Percentiles rank a stretch among this genome's conserved stretches.
Evolutionary conservation across 2,113 vertebrate genomes (phyloP).

Genomic region (Dunckerocampus dactyliophorus): DNA sequence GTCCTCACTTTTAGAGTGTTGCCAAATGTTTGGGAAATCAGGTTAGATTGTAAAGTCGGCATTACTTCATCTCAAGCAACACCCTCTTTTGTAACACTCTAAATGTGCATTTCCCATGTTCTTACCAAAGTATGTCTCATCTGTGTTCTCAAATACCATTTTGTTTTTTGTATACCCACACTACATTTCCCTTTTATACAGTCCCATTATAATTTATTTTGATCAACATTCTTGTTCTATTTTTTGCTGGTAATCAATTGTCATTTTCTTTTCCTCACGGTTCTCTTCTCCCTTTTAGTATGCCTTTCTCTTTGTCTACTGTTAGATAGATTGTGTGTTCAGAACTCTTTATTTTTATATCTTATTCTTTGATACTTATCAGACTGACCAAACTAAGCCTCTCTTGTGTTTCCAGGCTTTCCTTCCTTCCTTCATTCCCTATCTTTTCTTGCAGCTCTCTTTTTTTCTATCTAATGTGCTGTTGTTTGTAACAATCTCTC

Average conservation of each 20-base stretch:
- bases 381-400: conserved; percentile 75
- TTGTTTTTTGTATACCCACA: conserved; percentile 36
- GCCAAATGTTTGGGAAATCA: conserved; percentile 60
- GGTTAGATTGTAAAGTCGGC: conserved; percentile 17
- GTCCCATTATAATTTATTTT: conserved; percentile 51
- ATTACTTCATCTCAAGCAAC: conserved; percentile 31
- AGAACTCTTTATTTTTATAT: conserved; percentile 58
- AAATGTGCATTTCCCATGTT: conserved; percentile 63
- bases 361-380: conserved; percentile 66
- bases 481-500: conserved; percentile 68
- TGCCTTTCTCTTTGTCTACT: conserved; percentile 59
- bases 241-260: conserved; percentile 56
- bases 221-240: conserved; percentile 42
- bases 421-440: conserved; percentile 56
- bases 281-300: conserved; percentile 63
- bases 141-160: conserved; percentile 40
- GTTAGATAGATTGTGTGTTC: conserved; percentile 56
- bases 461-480: conserved; percentile 65
- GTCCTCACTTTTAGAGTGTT: conserved; percentile 72
- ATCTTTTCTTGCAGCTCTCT: conserved; percentile 74
- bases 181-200: conserved; percentile 38
- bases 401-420: conserved; percentile 77
- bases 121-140: conserved; percentile 47
- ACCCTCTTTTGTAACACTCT: conserved; percentile 70
- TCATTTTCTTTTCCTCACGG: conserved; percentile 60